phyloP scores from a whole-genome alignment of 2,888 invertebrate genomes.

The Sthenelais limicola region DNA sequence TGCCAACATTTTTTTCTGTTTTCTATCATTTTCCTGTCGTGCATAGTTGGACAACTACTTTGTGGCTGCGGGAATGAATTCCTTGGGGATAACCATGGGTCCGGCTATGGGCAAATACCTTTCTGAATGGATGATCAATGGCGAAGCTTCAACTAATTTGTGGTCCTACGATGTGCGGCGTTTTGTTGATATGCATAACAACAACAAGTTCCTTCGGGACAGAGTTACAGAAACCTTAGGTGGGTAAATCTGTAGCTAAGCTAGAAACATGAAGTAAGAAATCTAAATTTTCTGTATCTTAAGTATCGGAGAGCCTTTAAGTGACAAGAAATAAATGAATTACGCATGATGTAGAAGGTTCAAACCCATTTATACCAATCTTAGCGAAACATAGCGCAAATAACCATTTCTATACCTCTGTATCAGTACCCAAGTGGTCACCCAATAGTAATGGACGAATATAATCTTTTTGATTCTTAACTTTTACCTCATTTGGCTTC shows the following conservation, averaged over 20 bases:
- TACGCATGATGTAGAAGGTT: too few species aligned
- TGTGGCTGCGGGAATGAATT: slow-evolving; percentile 96
- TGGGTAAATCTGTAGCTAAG: slow-evolving; percentile 73
- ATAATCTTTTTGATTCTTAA: too few species aligned
- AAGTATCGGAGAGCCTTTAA: too few species aligned
- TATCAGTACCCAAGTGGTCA: too few species aligned
- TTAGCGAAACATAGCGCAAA: too few species aligned
- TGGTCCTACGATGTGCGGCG: slow-evolving; percentile 91
- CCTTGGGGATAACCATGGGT: slow-evolving; percentile 94
- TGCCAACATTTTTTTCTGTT: not conserved
- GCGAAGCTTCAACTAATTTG: slow-evolving; percentile 86
- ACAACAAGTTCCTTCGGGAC: slow-evolving; percentile 91
- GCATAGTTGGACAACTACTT: slow-evolving; percentile 86
- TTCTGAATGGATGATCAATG: slow-evolving; percentile 88
- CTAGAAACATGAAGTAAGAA: too few species aligned
- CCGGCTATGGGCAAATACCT: slow-evolving; percentile 95
- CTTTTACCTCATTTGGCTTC: too few species aligned
- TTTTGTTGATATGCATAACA: slow-evolving; percentile 90
- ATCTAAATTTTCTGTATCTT: too few species aligned
- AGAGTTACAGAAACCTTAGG: slow-evolving; percentile 94
- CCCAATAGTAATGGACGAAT: too few species aligned
- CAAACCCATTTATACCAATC: too few species aligned
- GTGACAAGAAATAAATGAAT: too few species aligned
- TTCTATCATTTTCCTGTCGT: not conserved
- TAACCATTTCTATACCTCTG: too few species aligned